phyloP scores from a whole-genome alignment of 2,797 vertebrate species.

The Naso thynnoides region DNA sequence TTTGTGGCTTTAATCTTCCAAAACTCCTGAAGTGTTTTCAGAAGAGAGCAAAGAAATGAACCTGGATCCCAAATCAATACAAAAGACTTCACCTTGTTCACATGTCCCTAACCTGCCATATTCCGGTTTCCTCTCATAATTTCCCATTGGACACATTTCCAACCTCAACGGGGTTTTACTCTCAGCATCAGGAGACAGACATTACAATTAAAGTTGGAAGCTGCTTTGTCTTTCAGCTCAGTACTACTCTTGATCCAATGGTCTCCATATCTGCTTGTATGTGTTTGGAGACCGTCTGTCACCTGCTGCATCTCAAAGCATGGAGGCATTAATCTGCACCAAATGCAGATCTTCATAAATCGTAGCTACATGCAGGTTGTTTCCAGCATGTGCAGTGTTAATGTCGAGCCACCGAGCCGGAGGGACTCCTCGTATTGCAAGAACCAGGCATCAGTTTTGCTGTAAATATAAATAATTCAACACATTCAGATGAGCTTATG shows the following conservation, averaged over 20 bases:
- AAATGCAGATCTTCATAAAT: neutral
- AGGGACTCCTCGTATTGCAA: constrained; percentile 39
- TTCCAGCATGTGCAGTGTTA: constrained; percentile 13
- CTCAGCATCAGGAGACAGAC: constrained; percentile 57
- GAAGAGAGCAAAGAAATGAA: constrained; percentile 15
- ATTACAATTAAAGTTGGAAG: constrained; percentile 26
- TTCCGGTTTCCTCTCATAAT: constrained; percentile 26
- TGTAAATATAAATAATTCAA: constrained; percentile 93
- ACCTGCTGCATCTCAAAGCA: neutral
- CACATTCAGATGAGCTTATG: constrained; percentile 91
- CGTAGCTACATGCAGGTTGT: neutral
- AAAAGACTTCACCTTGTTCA: constrained; percentile 6
- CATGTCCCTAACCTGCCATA: neutral
- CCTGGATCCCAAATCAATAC: neutral
- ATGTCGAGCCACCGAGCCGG: constrained; percentile 40
- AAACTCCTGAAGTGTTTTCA: neutral
- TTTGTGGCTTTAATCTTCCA: neutral
- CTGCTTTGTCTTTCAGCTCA: neutral
- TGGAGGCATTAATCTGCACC: neutral
- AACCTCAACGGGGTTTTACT: constrained; percentile 53
- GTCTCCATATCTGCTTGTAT: neutral
- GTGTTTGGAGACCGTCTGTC: neutral
- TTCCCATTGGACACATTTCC: constrained; percentile 29
- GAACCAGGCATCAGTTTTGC: constrained; percentile 55
- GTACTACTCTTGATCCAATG: neutral